Conservation (phyloP, 2,113 vertebrate species). For the Cephalopterus ornatus region DNA sequence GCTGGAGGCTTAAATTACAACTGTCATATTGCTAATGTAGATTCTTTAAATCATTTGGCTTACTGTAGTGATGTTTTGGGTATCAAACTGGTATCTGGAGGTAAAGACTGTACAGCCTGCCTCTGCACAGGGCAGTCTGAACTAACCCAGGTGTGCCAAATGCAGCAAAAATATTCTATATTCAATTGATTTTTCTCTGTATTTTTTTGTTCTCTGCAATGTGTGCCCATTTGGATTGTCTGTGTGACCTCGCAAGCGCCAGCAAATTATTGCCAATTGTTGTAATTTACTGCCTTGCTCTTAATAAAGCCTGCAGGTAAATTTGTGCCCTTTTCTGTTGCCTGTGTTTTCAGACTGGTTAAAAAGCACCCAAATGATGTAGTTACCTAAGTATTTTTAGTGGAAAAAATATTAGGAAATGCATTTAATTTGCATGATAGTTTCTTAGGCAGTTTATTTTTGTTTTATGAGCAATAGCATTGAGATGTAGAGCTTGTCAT, state of each 20-base stretch:
- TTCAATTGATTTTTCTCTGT: not conserved
- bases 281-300: not conserved
- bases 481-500: not conserved
- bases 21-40: not conserved
- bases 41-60: not conserved
- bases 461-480: not conserved
- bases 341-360: not conserved
- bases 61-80: not conserved
- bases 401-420: constrained; percentile 8
- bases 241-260: accelerated
- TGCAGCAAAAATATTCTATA: not conserved
- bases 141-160: not conserved
- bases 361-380: not conserved
- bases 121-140: not conserved
- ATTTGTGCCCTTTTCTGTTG: constrained; percentile 4
- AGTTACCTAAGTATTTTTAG: not conserved
- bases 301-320: not conserved
- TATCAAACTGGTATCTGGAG: not conserved
- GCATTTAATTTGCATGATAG: not conserved
- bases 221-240: not conserved
- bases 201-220: not conserved
- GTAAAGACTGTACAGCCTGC: not conserved
- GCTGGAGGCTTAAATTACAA: not conserved
- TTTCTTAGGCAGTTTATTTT: not conserved
- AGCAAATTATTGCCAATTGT: not conserved